Percentiles rank a stretch among this genome's conserved stretches.
Evolutionary conservation across 1,140 invertebrate species (phyloP).

Genomic region (Odontomachus brunneus): DNA sequence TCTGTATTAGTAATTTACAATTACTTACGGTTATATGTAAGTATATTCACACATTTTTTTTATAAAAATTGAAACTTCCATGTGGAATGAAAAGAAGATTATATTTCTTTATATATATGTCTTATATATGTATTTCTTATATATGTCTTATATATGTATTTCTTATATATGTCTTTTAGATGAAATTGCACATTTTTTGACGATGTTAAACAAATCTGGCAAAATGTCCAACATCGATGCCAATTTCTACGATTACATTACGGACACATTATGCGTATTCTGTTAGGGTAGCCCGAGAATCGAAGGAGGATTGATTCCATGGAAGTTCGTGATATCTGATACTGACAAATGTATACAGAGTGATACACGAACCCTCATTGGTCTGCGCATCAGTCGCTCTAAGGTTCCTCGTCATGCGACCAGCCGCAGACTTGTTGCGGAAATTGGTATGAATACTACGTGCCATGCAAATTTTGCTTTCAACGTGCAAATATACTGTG

Average conservation of each 20-base stretch:
- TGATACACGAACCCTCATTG: constrained; percentile 20
- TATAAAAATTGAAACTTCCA: no score
- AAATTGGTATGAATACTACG: constrained; percentile 10
- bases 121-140: no score
- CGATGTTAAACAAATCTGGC: no score
- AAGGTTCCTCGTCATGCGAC: constrained; percentile 9
- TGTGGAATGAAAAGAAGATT: no score
- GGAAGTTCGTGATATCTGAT: constrained; percentile 26
- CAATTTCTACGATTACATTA: neutral
- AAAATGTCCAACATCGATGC: neutral
- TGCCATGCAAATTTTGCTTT: no score
- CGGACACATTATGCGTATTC: neutral
- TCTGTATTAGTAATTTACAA: neutral
- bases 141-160: no score
- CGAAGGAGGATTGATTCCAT: constrained; percentile 40
- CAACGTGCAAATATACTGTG: neutral
- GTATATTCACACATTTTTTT: no score
- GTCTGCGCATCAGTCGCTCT: constrained; percentile 38
- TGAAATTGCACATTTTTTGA: neutral
- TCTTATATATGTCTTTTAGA: no score
- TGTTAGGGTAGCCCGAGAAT: constrained; percentile 18
- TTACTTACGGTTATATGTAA: neutral
- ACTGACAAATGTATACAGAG: constrained; percentile 22
- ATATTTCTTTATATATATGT: no score
- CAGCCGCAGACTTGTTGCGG: constrained; percentile 6